Conservation (phyloP, 2,888 invertebrate genomes). For the Amiota mariae region DNA sequence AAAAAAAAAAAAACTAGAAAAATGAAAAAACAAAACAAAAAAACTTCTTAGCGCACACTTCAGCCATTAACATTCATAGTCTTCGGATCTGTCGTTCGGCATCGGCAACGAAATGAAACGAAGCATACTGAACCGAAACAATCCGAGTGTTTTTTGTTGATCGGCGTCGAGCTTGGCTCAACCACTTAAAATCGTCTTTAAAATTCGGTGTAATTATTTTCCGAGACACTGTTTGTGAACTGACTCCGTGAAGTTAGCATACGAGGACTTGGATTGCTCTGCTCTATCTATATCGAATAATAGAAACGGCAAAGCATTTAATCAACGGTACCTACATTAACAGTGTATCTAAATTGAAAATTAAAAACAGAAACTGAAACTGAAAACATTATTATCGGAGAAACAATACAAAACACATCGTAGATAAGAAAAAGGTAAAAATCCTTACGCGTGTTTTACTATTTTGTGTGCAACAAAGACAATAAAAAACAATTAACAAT, state of each 20-base stretch:
- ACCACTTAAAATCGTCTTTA: constrained; percentile 54
- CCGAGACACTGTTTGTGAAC: constrained; percentile 67
- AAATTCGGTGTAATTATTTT: constrained; percentile 67
- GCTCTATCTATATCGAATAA: background rate
- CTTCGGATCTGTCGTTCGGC: constrained; percentile 42
- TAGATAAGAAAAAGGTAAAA: constrained; percentile 2
- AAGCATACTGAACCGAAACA: constrained; percentile 40
- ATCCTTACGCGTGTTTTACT: constrained; percentile 18
- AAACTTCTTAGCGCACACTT: constrained; percentile 46
- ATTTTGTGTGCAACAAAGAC: background rate
- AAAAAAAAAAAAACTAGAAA: background rate
- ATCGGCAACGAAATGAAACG: constrained; percentile 39
- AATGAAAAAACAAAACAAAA: background rate
- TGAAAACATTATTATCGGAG: constrained; percentile 1
- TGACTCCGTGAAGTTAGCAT: constrained; percentile 60
- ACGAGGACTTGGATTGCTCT: constrained; percentile 29
- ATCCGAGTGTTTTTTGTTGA: constrained; percentile 28
- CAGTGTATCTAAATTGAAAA: background rate
- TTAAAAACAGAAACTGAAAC: background rate
- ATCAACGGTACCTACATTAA: too few species aligned
- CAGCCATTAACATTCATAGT: constrained; percentile 40
- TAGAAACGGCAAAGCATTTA: too few species aligned
- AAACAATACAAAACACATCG: background rate
- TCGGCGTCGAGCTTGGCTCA: background rate
- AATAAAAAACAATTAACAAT: constrained; percentile 17